These are phyloP conservation scores for Crax fasciolata DNA, from an alignment of 2,797 vertebrate species.

Conservation along the genomic window DNA sequence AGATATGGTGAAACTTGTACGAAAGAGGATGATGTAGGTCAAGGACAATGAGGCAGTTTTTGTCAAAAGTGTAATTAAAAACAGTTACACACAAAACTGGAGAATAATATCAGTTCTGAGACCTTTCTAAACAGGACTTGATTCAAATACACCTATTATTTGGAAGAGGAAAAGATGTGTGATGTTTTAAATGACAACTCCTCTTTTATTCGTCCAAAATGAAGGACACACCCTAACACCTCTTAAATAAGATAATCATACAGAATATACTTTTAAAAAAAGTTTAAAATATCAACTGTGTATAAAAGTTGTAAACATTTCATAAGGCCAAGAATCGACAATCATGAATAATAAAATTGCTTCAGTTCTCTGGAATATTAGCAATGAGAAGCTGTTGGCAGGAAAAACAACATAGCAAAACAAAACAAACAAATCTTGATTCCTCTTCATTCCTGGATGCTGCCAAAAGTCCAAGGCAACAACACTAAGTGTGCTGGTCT, in stretches of 20 bases:
- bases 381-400: slow-evolving; percentile 44
- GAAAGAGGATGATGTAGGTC: neutral
- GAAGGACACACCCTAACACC: neutral
- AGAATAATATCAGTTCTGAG: neutral
- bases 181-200: neutral
- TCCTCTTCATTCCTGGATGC: neutral
- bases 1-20: neutral
- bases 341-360: slow-evolving; percentile 38
- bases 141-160: neutral
- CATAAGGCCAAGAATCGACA: slow-evolving; percentile 1
- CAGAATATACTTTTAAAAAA: neutral
- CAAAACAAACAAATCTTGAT: slow-evolving; percentile 61
- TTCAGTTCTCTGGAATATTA: slow-evolving; percentile 62
- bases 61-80: neutral
- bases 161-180: neutral
- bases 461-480: slow-evolving; percentile 76
- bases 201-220: neutral
- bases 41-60: neutral
- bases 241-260: neutral
- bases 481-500: slow-evolving; percentile 15
- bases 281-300: neutral
- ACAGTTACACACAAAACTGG: neutral
- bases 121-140: neutral
- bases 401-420: slow-evolving; percentile 50
- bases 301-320: slow-evolving; percentile 3